These are phyloP conservation scores for Hystrix brachyura DNA, from an alignment of 2,113 vertebrate species.

Conservation along the genomic window DNA sequence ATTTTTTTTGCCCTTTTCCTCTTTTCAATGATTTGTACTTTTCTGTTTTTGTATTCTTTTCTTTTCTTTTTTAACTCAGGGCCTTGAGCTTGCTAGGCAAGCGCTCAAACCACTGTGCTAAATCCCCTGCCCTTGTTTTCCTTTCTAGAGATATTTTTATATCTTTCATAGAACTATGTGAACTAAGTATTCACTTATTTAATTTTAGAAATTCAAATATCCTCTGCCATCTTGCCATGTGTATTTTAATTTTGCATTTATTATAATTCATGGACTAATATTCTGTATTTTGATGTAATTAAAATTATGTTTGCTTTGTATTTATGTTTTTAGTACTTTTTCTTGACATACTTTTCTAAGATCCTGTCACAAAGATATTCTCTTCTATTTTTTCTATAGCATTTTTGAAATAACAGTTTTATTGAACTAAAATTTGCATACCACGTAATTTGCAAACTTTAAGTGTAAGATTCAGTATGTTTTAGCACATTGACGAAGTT, in stretches of 20 bases:
- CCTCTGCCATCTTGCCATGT: background rate
- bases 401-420: background rate
- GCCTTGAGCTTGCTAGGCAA: too few species aligned
- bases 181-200: background rate
- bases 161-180: background rate
- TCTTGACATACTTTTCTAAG: background rate
- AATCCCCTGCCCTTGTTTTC: too few species aligned
- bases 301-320: background rate
- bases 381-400: background rate
- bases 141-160: background rate
- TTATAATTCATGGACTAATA: background rate
- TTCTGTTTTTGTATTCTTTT: background rate
- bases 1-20: background rate
- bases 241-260: background rate
- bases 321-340: background rate
- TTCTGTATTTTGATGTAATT: background rate
- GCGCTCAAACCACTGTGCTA: too few species aligned
- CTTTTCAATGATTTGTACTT: background rate
- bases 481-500: background rate
- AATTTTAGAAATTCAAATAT: constrained; percentile 7
- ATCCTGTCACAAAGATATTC: background rate
- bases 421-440: background rate
- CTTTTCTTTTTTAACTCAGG: background rate
- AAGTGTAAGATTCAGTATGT: background rate
- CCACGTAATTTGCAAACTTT: background rate